Conservation (phyloP, 2,113 vertebrate genomes). For the Datnioides undecimradiatus region DNA sequence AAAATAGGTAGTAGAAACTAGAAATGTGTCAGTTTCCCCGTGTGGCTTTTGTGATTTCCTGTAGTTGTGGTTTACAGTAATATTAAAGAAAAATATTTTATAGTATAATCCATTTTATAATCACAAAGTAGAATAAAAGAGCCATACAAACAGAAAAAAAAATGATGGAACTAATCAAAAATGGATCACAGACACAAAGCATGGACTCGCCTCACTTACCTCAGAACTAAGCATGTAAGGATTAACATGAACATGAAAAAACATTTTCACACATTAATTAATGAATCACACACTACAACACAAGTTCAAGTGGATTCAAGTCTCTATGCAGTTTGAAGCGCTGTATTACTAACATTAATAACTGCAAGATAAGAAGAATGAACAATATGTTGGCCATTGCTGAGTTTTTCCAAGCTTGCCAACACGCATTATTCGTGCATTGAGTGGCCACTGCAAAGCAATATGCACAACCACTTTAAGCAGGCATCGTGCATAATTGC, state of each 20-base stretch:
- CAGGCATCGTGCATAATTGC: background rate
- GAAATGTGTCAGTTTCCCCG: background rate
- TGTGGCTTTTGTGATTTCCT: background rate
- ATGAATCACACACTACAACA: background rate
- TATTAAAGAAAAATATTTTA: background rate
- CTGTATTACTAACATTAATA: background rate
- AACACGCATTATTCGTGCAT: background rate
- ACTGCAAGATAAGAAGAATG: background rate
- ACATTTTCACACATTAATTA: too few species aligned
- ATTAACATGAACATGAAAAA: background rate
- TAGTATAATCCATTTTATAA: background rate
- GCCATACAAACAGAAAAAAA: background rate
- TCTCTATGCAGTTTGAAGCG: background rate
- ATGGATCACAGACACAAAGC: background rate
- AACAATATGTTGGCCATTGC: background rate
- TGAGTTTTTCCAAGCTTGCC: background rate
- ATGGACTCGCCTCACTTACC: too few species aligned
- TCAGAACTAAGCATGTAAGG: background rate
- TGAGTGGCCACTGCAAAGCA: background rate
- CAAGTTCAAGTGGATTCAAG: background rate
- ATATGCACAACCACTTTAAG: background rate
- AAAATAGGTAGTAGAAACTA: background rate
- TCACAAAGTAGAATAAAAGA: background rate
- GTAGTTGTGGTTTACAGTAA: background rate
- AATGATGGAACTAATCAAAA: background rate